Base-by-base conservation (phyloP, 2,888 invertebrate genomes). In the Hartigia nigra region DNA sequence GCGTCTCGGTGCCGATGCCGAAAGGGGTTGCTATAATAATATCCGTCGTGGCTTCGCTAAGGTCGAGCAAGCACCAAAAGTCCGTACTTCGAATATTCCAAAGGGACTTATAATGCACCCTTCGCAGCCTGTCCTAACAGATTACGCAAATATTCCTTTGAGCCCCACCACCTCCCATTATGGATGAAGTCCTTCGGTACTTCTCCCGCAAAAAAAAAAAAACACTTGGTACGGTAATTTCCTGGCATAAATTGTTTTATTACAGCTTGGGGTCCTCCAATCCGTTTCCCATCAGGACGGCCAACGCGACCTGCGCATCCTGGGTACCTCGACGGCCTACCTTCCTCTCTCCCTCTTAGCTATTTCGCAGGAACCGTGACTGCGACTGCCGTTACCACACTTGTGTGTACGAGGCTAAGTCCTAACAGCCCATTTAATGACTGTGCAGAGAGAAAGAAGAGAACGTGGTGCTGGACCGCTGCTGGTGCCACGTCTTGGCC, bases 401-500 rank as follows among this genome's bases (percentile, higher is more conserved):
- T 39, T 39, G 14, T 39, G 5, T 23, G 5, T 9, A 0, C 4
- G 14, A 14, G 5, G 14, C 23, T 1, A 34, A 36, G 74, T 74
- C 74, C 74, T 74, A 74, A 74, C 74, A 74, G 74, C 74, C 31
- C 31, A 74, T 36, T 74, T 35, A 70, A 77, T 31, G 11, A 12
- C n/a, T 39, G 39, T 39, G 23, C 23, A 14, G 39, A 39, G 9
- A 81, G 76, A 69, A 77, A 78, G 76, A 80, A 77, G 80, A 77
- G 78, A 75, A 74, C 74, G 77, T 69, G 79, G 77, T 75, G 80
- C 35, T 70, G 77, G 78, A 81, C 72, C 74, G 74, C 79, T 77
- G 77, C 70, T 78, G 79, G 79, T 79, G 72, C 80, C 81, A 78
- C 80, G 77, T 78, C 84, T 87, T 84, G 84, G 86, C 86, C 87